These are phyloP conservation scores for Mnemiopsis leidyi DNA, from an alignment of 37 sponge, comb jelly and placozoan genomes.

Conservation along the genomic window DNA sequence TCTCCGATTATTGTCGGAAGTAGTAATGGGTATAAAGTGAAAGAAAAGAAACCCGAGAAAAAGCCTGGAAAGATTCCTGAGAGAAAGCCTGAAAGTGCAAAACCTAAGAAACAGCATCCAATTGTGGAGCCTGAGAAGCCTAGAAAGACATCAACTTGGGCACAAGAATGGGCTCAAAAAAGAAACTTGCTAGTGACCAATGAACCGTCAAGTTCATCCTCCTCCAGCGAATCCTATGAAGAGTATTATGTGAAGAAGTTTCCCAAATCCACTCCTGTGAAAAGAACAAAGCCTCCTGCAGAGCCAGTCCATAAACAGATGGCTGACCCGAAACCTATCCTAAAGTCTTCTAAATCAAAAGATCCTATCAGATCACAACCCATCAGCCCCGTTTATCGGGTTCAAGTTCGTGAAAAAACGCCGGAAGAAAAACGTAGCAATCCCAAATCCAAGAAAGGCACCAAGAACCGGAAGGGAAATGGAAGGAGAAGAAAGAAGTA, in stretches of 20 bases:
- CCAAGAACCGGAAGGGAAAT: background rate
- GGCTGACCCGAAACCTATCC: background rate
- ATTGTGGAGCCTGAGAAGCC: background rate
- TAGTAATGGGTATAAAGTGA: background rate
- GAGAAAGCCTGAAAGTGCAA: background rate
- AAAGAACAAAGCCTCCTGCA: background rate
- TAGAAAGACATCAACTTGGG: background rate
- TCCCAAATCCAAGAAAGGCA: background rate
- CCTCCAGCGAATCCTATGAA: background rate
- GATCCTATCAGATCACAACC: background rate
- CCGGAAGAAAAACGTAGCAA: background rate
- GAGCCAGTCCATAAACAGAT: background rate
- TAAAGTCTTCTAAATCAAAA: background rate
- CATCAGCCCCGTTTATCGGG: background rate
- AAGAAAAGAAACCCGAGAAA: background rate
- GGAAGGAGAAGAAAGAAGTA: background rate
- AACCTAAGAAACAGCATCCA: background rate
- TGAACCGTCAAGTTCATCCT: background rate
- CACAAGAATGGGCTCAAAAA: background rate
- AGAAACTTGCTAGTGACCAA: background rate
- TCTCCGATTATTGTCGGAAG: background rate
- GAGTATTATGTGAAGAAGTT: background rate
- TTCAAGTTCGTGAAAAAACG: background rate
- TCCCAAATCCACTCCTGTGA: background rate
- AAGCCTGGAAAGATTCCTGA: background rate